These are phyloP conservation scores for Megalops cyprinoides DNA, from an alignment of 2,797 vertebrate species.

Conservation along the genomic window DNA sequence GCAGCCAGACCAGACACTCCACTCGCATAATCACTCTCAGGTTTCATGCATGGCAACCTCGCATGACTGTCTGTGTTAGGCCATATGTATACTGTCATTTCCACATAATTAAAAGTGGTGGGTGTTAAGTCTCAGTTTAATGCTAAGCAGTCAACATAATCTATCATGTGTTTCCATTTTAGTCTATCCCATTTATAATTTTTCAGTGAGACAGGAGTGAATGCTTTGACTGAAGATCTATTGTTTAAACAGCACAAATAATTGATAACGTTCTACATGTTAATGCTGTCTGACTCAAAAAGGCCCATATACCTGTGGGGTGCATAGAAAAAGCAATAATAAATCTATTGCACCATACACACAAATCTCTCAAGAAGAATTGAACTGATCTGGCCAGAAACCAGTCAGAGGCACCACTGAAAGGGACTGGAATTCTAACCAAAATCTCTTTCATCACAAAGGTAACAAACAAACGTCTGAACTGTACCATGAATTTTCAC, in stretches of 20 bases:
- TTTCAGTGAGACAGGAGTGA: background rate
- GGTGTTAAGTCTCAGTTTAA: constrained; percentile 16
- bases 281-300: background rate
- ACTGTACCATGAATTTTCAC: no score
- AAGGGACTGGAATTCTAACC: background rate
- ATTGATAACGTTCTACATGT: background rate
- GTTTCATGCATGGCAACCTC: background rate
- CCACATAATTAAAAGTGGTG: constrained; percentile 1
- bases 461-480: no score
- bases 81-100: background rate
- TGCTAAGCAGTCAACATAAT: background rate
- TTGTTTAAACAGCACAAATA: background rate
- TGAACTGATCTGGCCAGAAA: background rate
- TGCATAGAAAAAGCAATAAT: no score
- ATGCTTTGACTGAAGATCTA: background rate
- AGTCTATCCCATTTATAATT: background rate
- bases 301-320: no score
- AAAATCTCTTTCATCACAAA: no score
- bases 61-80: background rate
- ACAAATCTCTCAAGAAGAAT: background rate
- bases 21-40: constrained; percentile 36
- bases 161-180: background rate
- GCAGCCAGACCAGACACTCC: constrained; percentile 68
- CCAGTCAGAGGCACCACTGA: background rate
- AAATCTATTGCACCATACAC: background rate